A percentile compares a stretch with the other conserved stretches of the same genome.
phyloP scores from a whole-genome alignment of 2,113 vertebrate species.

The Cervus canadensis region DNA sequence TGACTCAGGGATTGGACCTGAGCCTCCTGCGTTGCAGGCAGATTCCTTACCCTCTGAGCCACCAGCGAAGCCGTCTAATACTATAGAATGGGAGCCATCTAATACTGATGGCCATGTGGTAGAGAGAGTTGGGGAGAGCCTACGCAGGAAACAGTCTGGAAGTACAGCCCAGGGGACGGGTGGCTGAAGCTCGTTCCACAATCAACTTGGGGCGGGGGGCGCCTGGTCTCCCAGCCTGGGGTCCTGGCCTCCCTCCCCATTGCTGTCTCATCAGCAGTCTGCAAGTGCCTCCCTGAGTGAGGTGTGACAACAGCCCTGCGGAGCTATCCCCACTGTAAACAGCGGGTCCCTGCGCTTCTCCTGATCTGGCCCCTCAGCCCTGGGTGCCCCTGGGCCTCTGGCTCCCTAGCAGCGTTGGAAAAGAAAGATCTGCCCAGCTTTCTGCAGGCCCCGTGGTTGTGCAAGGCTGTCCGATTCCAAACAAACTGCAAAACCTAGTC shows the following conservation, averaged over 20 bases:
- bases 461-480: constrained; percentile 13
- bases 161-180: background rate
- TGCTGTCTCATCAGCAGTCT: background rate
- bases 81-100: background rate
- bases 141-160: background rate
- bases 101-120: background rate
- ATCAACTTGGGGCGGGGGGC: background rate
- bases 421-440: background rate
- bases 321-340: constrained; percentile 44
- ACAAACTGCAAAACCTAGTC: constrained; percentile 26
- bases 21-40: background rate
- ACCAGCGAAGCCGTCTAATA: background rate
- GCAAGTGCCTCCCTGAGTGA: background rate
- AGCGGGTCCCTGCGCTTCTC: background rate
- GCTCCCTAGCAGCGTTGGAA: background rate
- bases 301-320: constrained; percentile 45
- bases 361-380: background rate
- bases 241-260: background rate
- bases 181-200: background rate
- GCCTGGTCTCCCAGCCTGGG: background rate
- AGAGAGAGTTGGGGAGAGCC: background rate
- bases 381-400: background rate
- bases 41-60: background rate
- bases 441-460: constrained; percentile 9
- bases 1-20: background rate